Base-by-base conservation (phyloP, 2,113 vertebrate species). In the Amia ocellicauda region DNA sequence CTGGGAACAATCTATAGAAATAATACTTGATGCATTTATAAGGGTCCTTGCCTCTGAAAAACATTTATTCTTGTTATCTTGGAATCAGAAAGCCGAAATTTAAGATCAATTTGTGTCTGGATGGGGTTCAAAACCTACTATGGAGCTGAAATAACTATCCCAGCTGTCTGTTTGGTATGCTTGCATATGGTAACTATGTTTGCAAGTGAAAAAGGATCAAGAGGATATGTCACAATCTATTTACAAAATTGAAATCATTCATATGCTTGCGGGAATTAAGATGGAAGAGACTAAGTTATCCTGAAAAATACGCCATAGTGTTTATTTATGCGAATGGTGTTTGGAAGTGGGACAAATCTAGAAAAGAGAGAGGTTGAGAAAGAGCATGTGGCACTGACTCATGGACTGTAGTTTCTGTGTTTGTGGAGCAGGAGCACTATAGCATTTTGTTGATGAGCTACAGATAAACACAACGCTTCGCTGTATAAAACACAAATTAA, bases 51-150 rank as follows among this genome's bases (percentile, higher is more conserved):
- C 61, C 19, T 53, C 69, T 55, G 28, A 62, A 62, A 64, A 28
- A n/a, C 28, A 60, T 3, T 26, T 22, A 64, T 55, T 60, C n/a
- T 60, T 22, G 22, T 57, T 79, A 74, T 76, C 72, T 69, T 74
- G 56, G 69, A 81, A 75, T 75, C 70, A 59, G 67, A 77, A 66
- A 60, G 31, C 47, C 63, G 62, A 62, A 75, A 75, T 72, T 64
- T 63, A 45, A 67, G 68, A 68, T 64, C 66, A 76, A 66, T 79
- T 68, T 72, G 43, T 45, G 57, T 60, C 69, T 84, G 78, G 78
- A 78, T 64, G 63, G 59, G 31, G 24, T 56, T 77, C 81, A 82
- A 78, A 70, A 85, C 71, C 76, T 74, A 82, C 68, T 71, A 40
- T 9, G 29, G 27, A 64, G 64, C 36, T 27, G 69, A 62, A 31